Percentiles rank a stretch among this genome's conserved stretches.
Evolutionary conservation across 2,113 vertebrate genomes (phyloP).

Genomic region (Electrona antarctica): DNA sequence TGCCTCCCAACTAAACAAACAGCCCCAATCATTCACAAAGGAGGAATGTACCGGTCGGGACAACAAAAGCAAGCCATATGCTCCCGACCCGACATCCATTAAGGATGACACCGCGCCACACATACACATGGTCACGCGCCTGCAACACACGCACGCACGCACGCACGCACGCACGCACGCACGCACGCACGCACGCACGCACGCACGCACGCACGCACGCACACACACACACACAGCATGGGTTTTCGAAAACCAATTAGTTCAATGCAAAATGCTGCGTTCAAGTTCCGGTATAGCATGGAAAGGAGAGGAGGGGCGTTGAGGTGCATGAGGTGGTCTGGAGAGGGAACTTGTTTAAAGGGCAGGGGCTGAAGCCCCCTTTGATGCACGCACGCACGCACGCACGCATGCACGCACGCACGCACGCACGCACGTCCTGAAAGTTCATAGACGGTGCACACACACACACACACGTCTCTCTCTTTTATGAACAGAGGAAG

Average conservation of each 20-base stretch:
- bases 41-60: slow-evolving; percentile 18
- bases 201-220: not conserved
- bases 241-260: no score
- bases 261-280: no score
- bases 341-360: no score
- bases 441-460: no score
- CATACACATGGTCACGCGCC: slow-evolving; percentile 8
- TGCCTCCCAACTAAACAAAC: slow-evolving; percentile 30
- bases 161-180: not conserved
- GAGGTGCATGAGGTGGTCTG: not conserved
- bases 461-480: no score
- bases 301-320: no score
- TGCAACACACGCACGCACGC: not conserved
- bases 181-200: not conserved
- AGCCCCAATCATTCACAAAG: slow-evolving; percentile 10
- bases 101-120: slow-evolving; percentile 29
- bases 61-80: slow-evolving; percentile 47
- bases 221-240: no score
- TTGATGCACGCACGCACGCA: not conserved
- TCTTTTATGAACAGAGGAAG: no score
- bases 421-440: not conserved
- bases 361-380: no score
- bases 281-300: not conserved
- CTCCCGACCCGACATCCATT: slow-evolving; percentile 45
- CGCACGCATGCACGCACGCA: not conserved